A percentile compares a stretch with the other conserved stretches of the same genome.
Evolutionary conservation across 2,888 invertebrate species (phyloP).

Genomic region (Myopa tessellatipennis): DNA sequence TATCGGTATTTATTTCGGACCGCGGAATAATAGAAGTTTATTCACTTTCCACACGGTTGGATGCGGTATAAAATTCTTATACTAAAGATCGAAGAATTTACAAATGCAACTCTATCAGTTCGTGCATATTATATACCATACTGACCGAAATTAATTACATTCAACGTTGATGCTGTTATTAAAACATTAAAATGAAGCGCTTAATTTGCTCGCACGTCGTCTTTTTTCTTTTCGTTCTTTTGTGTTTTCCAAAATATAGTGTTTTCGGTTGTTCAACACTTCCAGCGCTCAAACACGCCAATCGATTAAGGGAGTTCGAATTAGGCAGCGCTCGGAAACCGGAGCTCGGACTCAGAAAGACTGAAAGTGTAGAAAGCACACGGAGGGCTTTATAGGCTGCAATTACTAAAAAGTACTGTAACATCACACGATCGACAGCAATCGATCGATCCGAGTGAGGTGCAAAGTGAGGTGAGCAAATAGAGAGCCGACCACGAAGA

Average conservation of each 20-base stretch:
- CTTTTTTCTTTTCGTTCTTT: too few relatives aligned
- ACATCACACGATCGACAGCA: constrained; percentile 14
- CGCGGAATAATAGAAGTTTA: too few relatives aligned
- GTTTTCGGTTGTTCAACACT: background rate
- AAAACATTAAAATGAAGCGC: too few relatives aligned
- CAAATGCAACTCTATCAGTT: too few relatives aligned
- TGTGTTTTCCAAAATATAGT: background rate
- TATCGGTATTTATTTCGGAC: too few relatives aligned
- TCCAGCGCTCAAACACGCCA: background rate
- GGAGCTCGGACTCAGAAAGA: constrained; percentile 27
- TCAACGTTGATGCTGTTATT: too few relatives aligned
- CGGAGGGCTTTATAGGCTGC: constrained; percentile 29
- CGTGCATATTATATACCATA: too few relatives aligned
- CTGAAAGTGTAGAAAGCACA: constrained; percentile 21
- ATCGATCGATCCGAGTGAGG: constrained; percentile 19
- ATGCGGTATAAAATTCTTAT: too few relatives aligned
- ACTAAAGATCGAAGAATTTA: too few relatives aligned
- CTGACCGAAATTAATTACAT: too few relatives aligned
- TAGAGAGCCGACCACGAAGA: constrained; percentile 6
- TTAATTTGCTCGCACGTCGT: too few relatives aligned
- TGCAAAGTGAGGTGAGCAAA: background rate
- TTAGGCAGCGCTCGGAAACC: constrained; percentile 17
- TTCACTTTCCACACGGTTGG: too few relatives aligned
- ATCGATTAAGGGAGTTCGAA: background rate
- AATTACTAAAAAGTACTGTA: constrained; percentile 4